phyloP scores from a whole-genome alignment of 2,888 invertebrate species.

The Netelia fuscicornis region DNA sequence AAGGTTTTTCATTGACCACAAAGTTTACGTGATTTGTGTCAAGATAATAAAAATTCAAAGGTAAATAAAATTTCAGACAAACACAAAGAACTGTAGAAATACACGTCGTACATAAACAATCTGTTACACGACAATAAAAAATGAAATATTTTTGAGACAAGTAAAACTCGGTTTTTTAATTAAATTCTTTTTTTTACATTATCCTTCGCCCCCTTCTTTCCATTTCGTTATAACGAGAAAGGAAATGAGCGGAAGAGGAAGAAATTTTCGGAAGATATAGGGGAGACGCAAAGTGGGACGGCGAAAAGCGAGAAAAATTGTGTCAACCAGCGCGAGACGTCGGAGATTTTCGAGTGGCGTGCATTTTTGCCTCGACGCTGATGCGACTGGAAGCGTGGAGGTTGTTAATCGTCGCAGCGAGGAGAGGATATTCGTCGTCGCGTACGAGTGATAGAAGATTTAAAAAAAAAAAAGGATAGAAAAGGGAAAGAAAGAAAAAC shows the following conservation, averaged over 20 bases:
- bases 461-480: constrained; percentile 3
- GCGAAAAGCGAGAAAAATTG: constrained; percentile 8
- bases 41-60: too few species aligned
- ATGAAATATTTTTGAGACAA: too few species aligned
- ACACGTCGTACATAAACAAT: too few species aligned
- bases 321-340: not conserved
- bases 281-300: not conserved
- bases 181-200: not conserved
- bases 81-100: too few species aligned
- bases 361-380: constrained; percentile 20
- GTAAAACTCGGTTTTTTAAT: not conserved
- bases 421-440: not conserved
- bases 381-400: not conserved
- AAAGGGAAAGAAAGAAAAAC: not conserved
- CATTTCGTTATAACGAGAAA: not conserved
- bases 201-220: not conserved
- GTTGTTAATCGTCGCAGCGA: not conserved
- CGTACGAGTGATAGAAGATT: constrained; percentile 23
- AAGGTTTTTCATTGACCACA: too few species aligned
- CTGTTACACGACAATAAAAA: too few species aligned
- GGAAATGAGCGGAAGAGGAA: constrained; percentile 1
- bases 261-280: not conserved
- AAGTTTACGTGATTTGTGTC: too few species aligned
- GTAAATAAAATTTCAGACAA: too few species aligned
- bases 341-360: constrained; percentile 20